A percentile compares a stretch with the other conserved stretches of the same genome.
Evolutionary conservation across 2,888 invertebrate species (phyloP).

Genomic region (Sialis lutaria): DNA sequence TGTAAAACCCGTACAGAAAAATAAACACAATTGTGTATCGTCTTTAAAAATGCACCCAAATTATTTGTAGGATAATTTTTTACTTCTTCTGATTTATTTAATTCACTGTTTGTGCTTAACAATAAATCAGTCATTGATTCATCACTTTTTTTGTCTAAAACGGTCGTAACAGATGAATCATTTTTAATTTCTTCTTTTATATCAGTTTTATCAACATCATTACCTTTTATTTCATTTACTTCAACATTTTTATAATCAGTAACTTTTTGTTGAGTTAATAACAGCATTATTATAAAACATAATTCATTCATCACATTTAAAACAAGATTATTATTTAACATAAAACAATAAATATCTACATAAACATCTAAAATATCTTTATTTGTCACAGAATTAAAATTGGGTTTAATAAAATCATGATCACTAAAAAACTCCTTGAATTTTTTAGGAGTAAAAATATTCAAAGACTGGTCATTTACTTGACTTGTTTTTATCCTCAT

Average conservation of each 20-base stretch:
- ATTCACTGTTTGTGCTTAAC: slow-evolving; percentile 8
- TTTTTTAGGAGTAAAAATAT: slow-evolving; percentile 18
- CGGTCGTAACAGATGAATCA: slow-evolving; percentile 5
- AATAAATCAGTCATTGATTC: slow-evolving; percentile 20
- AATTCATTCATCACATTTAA: slow-evolving; percentile 49
- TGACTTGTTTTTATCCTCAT: slow-evolving; percentile 18
- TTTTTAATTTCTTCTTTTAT: slow-evolving; percentile 1
- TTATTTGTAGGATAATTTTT: not conserved
- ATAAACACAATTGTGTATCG: slow-evolving; percentile 50
- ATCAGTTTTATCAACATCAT: not conserved
- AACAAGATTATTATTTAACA: slow-evolving; percentile 41
- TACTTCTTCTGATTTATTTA: slow-evolving; percentile 10
- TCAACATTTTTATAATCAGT: not conserved
- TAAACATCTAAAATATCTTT: slow-evolving; percentile 34
- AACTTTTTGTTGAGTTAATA: slow-evolving; percentile 19
- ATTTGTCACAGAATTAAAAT: slow-evolving; percentile 28
- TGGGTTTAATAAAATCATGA: slow-evolving; percentile 20
- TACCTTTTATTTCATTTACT: not conserved
- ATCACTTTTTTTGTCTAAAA: slow-evolving; percentile 11
- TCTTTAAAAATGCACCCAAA: slow-evolving; percentile 1
- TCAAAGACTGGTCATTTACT: slow-evolving; percentile 25
- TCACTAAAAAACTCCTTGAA: slow-evolving; percentile 12
- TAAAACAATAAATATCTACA: slow-evolving; percentile 34
- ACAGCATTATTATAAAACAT: slow-evolving; percentile 47
- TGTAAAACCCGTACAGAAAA: slow-evolving; percentile 52